Conservation (phyloP, 2,113 vertebrate species). For the Oryzias melastigma region DNA sequence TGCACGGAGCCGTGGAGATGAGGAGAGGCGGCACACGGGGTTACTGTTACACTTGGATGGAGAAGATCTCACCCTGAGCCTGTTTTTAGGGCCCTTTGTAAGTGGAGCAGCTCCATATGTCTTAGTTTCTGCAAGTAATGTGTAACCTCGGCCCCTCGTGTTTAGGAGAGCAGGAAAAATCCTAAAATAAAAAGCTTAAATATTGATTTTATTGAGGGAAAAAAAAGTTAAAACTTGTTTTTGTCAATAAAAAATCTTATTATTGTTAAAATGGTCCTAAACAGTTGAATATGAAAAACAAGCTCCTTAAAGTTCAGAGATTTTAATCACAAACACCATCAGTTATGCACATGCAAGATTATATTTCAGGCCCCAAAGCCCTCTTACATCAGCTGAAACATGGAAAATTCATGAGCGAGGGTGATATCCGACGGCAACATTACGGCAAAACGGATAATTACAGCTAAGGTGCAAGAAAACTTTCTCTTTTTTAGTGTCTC, state of each 20-base stretch:
- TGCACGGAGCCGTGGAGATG: slow-evolving; percentile 38
- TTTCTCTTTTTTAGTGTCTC: too few species aligned
- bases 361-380: slow-evolving; percentile 69
- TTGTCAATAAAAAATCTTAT: neutral
- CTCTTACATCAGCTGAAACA: slow-evolving; percentile 68
- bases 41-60: slow-evolving; percentile 66
- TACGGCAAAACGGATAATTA: slow-evolving; percentile 46
- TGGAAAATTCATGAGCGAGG: slow-evolving; percentile 61
- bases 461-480: neutral
- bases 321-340: slow-evolving; percentile 60
- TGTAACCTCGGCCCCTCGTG: slow-evolving; percentile 18
- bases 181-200: too few species aligned
- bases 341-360: slow-evolving; percentile 53
- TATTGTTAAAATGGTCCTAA: neutral
- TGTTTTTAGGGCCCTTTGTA: slow-evolving; percentile 47
- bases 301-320: slow-evolving; percentile 50
- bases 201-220: too few species aligned
- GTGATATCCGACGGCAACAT: slow-evolving; percentile 47
- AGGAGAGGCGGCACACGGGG: slow-evolving; percentile 22
- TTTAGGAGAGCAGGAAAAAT: neutral
- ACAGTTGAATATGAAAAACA: slow-evolving; percentile 10
- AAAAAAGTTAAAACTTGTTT: neutral
- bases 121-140: slow-evolving; percentile 34
- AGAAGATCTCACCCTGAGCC: slow-evolving; percentile 56
- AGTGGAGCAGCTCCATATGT: slow-evolving; percentile 41